These are phyloP conservation scores for Lepus oiostolus DNA, from an alignment of 2,797 vertebrate species.

Conservation along the genomic window DNA sequence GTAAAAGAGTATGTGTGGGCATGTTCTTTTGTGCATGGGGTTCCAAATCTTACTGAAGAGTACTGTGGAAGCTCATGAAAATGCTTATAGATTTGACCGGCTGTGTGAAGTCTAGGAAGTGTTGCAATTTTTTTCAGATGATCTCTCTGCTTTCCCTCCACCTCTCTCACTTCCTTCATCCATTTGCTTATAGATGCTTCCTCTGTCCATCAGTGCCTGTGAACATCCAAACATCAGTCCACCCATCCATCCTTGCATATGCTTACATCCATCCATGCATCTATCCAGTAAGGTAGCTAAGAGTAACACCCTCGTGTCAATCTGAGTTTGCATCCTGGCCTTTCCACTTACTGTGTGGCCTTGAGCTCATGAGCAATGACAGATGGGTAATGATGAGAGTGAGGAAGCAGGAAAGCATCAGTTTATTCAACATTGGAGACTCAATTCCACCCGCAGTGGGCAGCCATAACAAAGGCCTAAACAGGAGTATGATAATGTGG, in stretches of 20 bases:
- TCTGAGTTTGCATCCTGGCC: neutral
- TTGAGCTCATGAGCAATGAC: neutral
- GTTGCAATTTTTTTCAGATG: constrained; percentile 7
- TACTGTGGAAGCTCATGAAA: neutral
- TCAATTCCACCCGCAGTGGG: neutral
- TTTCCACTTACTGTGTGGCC: neutral
- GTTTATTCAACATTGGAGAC: neutral
- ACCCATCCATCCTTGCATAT: neutral
- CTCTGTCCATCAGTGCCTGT: neutral
- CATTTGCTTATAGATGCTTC: neutral
- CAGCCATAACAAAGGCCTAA: neutral
- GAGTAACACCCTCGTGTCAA: neutral
- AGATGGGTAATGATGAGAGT: neutral
- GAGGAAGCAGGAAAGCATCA: neutral
- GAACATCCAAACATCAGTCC: neutral
- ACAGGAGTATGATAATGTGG: neutral
- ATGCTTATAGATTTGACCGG: neutral
- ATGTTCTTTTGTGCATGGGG: neutral
- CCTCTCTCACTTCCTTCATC: neutral
- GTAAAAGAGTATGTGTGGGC: neutral
- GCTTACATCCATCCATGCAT: neutral
- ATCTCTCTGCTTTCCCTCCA: neutral
- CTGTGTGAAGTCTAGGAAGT: neutral
- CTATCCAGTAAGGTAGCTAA: neutral
- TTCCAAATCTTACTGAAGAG: neutral